Conservation (phyloP, 2,113 vertebrate genomes). For the Clupea harengus region DNA sequence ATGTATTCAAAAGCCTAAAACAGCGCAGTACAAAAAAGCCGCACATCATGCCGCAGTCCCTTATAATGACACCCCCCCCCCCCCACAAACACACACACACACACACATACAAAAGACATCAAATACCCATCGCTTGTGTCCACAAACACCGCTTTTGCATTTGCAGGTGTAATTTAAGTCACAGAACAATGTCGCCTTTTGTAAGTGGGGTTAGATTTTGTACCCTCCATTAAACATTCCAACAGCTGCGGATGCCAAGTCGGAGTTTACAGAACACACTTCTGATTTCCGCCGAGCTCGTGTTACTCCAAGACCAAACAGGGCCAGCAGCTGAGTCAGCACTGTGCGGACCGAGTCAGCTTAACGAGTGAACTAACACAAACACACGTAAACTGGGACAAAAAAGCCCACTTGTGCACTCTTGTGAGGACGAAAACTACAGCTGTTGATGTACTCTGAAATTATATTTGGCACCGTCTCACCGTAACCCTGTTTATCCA, state of each 20-base stretch:
- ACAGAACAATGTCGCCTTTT: background rate
- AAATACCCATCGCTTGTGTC: background rate
- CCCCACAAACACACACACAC: slow-evolving; percentile 20
- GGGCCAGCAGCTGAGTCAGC: slow-evolving; percentile 1
- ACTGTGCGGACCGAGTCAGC: background rate
- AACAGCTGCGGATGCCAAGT: background rate
- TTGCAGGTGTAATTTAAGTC: background rate
- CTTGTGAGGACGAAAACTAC: no score
- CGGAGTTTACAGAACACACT: background rate
- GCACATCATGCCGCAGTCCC: background rate
- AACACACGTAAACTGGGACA: background rate
- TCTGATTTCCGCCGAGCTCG: background rate
- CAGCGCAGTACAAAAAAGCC: background rate
- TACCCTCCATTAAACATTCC: background rate
- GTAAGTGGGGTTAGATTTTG: background rate
- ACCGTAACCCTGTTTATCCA: no score
- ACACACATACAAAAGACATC: background rate
- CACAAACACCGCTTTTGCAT: background rate
- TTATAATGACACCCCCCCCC: background rate
- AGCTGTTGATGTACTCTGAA: background rate
- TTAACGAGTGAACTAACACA: background rate
- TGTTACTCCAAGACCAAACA: background rate
- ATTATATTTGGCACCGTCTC: background rate
- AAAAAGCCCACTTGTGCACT: background rate
- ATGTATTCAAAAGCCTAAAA: background rate